Percentiles rank a stretch among this genome's conserved stretches.
phyloP scores from a whole-genome alignment of 2,888 invertebrate genomes.

The Parnassius apollo region DNA sequence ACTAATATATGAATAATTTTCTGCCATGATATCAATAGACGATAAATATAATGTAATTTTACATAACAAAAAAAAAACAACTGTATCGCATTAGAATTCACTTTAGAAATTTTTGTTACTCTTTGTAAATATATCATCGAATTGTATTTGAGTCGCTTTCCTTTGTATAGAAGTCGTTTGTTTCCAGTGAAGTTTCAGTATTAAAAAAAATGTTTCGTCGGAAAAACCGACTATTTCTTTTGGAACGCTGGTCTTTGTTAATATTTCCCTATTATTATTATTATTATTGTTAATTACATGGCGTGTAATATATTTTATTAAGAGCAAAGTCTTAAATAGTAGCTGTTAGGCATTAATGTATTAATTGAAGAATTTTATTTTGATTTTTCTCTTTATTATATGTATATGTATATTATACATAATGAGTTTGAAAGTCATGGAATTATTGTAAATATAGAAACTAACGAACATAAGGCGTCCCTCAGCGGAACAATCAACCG shows the following conservation, averaged over 20 bases:
- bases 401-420: slow-evolving; percentile 77
- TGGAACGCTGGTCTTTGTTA: slow-evolving; percentile 61
- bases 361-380: slow-evolving; percentile 80
- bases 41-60: not conserved
- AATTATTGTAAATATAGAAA: slow-evolving; percentile 77
- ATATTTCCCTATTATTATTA: slow-evolving; percentile 46
- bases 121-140: slow-evolving; percentile 72
- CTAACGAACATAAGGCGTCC: slow-evolving; percentile 60
- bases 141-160: slow-evolving; percentile 41
- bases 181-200: slow-evolving; percentile 66
- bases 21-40: no score
- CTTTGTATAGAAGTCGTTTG: slow-evolving; percentile 59
- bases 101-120: slow-evolving; percentile 45
- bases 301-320: slow-evolving; percentile 80
- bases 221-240: slow-evolving; percentile 25
- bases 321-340: slow-evolving; percentile 79
- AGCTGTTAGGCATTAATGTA: slow-evolving; percentile 79
- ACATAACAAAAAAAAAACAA: slow-evolving; percentile 32
- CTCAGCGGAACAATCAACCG: slow-evolving; percentile 53
- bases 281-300: slow-evolving; percentile 72
- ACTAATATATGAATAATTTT: no score
- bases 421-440: slow-evolving; percentile 71
- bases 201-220: slow-evolving; percentile 54
- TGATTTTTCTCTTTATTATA: slow-evolving; percentile 78
- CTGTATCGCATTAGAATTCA: slow-evolving; percentile 51